Conservation (phyloP, 37 sponge, comb jelly and placozoan genomes). For the Halisarca cf. caerulea region DNA sequence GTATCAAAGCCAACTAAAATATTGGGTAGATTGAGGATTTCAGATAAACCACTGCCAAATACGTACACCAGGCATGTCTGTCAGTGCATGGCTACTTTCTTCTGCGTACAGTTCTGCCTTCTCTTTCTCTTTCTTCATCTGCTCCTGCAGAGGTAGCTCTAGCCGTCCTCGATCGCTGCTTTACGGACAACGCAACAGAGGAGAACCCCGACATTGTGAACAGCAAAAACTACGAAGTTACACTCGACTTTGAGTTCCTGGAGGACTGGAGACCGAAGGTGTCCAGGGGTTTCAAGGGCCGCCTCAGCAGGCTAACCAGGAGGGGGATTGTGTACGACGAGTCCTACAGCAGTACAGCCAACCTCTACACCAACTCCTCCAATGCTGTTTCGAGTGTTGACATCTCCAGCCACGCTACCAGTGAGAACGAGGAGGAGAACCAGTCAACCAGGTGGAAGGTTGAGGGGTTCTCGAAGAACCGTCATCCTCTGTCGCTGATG, state of each 20-base stretch:
- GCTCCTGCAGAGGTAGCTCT: conserved; percentile 69
- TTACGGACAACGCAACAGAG: conserved; percentile 44
- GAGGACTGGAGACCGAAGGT: conserved; percentile 47
- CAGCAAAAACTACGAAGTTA: conserved; percentile 44
- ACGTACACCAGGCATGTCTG: too few species aligned
- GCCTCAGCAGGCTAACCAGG: too few species aligned
- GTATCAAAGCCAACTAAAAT: too few species aligned
- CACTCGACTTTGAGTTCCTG: conserved; percentile 71
- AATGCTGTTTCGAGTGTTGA: background rate
- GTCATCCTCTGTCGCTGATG: conserved; percentile 64
- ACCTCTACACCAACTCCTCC: too few species aligned
- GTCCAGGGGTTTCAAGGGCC: too few species aligned
- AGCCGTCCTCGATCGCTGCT: conserved; percentile 81
- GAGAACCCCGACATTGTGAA: conserved; percentile 33
- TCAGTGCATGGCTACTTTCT: too few species aligned
- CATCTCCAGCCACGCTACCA: background rate
- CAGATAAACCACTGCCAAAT: too few species aligned
- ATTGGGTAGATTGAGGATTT: too few species aligned
- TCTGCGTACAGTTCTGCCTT: too few species aligned
- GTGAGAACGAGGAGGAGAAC: background rate
- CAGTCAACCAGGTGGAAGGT: conserved; percentile 59
- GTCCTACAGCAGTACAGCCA: background rate
- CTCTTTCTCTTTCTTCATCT: too few species aligned
- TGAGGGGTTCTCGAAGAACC: conserved; percentile 33
- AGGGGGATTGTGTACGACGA: background rate